These are phyloP conservation scores for Diplodus sargus DNA, from an alignment of 2,797 vertebrate species.

Conservation along the genomic window DNA sequence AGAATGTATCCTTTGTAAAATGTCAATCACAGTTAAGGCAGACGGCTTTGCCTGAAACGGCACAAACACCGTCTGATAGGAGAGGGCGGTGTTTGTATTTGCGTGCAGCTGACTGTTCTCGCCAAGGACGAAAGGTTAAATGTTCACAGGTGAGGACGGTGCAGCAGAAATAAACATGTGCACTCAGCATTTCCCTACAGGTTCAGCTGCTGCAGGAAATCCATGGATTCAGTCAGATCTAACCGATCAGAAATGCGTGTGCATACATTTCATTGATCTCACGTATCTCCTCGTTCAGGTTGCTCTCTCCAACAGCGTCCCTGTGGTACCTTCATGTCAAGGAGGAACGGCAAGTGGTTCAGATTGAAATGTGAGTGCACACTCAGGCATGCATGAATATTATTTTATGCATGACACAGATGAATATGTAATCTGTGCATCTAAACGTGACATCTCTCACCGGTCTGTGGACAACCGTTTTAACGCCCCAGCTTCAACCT, in stretches of 20 bases:
- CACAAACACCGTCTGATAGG: not conserved
- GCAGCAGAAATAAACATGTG: slow-evolving; percentile 6
- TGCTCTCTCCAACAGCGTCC: not conserved
- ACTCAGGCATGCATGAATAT: slow-evolving; percentile 10
- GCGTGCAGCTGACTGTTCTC: not conserved
- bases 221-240: not conserved
- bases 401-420: slow-evolving; percentile 26
- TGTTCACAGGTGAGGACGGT: slow-evolving; percentile 19
- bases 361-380: slow-evolving; percentile 1
- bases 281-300: not conserved
- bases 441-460: not conserved
- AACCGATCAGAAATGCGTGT: not conserved
- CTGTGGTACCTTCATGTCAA: slow-evolving; percentile 13
- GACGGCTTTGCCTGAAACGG: not conserved
- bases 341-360: not conserved
- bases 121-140: not conserved
- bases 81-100: slow-evolving; percentile 8
- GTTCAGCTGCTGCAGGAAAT: not conserved
- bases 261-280: not conserved
- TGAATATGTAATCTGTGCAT: slow-evolving; percentile 19
- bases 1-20: slow-evolving; percentile 33
- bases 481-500: no score
- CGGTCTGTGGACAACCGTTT: no score
- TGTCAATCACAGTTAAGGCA: slow-evolving; percentile 38
- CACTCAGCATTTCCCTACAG: not conserved